These are phyloP conservation scores for Nannoperca australis DNA, from an alignment of 2,797 vertebrate species.

Conservation along the genomic window DNA sequence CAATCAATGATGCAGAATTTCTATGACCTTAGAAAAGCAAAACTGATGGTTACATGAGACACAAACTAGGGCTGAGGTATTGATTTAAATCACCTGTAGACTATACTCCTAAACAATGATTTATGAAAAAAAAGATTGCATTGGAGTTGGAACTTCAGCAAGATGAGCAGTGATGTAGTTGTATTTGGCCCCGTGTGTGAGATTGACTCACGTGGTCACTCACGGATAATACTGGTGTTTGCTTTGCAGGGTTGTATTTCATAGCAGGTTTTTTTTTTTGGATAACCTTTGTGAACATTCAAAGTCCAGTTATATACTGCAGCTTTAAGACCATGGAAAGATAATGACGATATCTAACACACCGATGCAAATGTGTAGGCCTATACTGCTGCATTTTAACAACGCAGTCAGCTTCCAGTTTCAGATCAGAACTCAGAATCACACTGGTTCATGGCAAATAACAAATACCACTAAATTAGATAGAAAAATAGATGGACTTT, in stretches of 20 bases:
- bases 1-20: background rate
- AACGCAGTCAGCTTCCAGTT: background rate
- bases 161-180: conserved; percentile 1
- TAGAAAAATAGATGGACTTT: no score
- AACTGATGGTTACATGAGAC: background rate
- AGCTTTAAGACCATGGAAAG: background rate
- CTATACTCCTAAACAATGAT: background rate
- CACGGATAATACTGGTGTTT: conserved; percentile 28
- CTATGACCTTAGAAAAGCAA: background rate
- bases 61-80: background rate
- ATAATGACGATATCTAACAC: background rate
- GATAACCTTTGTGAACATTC: conserved; percentile 13
- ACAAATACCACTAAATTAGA: background rate
- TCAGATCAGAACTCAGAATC: background rate
- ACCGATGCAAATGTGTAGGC: background rate
- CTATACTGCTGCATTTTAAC: background rate
- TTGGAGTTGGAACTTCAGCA: background rate
- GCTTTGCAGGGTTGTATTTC: conserved; percentile 4
- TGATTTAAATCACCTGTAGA: conserved; percentile 1
- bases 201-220: background rate
- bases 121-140: background rate
- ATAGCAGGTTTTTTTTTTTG: background rate
- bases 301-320: conserved; percentile 25
- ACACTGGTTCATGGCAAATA: background rate
- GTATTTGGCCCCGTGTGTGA: background rate